Evolutionary conservation across 2,888 invertebrate genomes (phyloP), one percentile per base, ranked within the genome.

Genomic region (Lithophane leautieri): DNA sequence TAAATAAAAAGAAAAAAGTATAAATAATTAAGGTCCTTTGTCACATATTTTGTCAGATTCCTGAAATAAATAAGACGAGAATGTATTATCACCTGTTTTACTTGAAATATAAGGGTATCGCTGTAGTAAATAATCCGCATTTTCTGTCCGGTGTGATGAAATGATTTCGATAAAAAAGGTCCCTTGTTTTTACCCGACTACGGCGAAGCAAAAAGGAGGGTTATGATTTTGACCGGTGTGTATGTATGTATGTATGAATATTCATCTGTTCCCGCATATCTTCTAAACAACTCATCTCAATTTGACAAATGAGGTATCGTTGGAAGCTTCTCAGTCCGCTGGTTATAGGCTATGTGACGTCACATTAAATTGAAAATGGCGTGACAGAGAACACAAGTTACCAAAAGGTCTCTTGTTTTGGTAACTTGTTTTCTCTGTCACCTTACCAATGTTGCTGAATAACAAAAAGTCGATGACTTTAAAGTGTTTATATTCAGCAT

Each of bases 41-140:
- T 67, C 73, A 69, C 42, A 52, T 69, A 47, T 69, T 76, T 78
- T 69, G 69, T 76, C 54, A 52, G n/a, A 69, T 78, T 65, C 72
- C 68, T 34, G 70, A 66, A 81, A 79, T 78, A 82, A 82, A 86
- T 73, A 79, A 79, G 60, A 58, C 52, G 11, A 22, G 44, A 40
- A 68, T 66, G 28, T 78, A 62, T 79, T 62, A 47, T 74, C 70
- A 68, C 40, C 70, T 80, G 66, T 78, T 77, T 67, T 67, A 16
- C 61, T 68, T 81, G 72, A 80, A 34, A 78, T 78, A 87, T 81
- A 68, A 58, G 74, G 83, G 78, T 84, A 72, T 79, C 66, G 34
- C 8, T 77, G 34, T 68, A 76, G 75, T 85, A 73, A 76, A 83
- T 69, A 79, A 50, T 60, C 67, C 42, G 52, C 63, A 65, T 86